Evolutionary conservation across 2,888 invertebrate genomes (phyloP), one percentile per base, ranked within the genome.

Genomic region (Hylaea fasciaria): DNA sequence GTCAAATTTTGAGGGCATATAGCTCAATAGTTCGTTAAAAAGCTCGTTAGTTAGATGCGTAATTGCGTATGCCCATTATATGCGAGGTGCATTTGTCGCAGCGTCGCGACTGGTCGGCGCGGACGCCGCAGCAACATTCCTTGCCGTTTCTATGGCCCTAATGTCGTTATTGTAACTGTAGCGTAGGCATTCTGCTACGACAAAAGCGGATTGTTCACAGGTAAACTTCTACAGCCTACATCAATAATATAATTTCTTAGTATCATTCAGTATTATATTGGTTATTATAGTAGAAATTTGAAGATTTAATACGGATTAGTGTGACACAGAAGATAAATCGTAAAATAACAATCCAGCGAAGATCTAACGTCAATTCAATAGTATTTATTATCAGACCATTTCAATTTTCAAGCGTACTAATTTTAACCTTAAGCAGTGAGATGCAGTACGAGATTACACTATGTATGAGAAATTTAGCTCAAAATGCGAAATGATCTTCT

Each of bases 81-180:
- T 66, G 66, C 54, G 57, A 64, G 28, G 53, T 57, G 57, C 54
- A 44, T 61, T 51, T 66, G 73, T 69, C 65, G 64, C 69, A 32
- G 32, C 10, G 32, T 32, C 10, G 32, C 32, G 60, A 54, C 49
- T 41, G 49, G 47, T 58, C 66, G 71, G 64, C 65, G 68, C 62
- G 69, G 58, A 70, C 65, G 66, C 66, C 65, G 63, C 71, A 72
- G 73, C 73, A 65, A 70, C 78, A 82, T 83, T 80, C 80, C 77
- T 73, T 63, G 71, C 76, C 68, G 76, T 75, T 72, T 76, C 73
- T 76, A 67, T 67, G 76, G 68, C 64, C 74, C 77, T 82, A 80
- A 82, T 80, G 80, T 71, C 75, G 72, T 73, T 78, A 80, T 80
- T 78, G 72, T 82, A 83, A 85, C 83, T 77, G 84, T 83, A 76